phyloP scores from a whole-genome alignment of 1,140 invertebrate genomes.

The Antheraea mylitta region DNA sequence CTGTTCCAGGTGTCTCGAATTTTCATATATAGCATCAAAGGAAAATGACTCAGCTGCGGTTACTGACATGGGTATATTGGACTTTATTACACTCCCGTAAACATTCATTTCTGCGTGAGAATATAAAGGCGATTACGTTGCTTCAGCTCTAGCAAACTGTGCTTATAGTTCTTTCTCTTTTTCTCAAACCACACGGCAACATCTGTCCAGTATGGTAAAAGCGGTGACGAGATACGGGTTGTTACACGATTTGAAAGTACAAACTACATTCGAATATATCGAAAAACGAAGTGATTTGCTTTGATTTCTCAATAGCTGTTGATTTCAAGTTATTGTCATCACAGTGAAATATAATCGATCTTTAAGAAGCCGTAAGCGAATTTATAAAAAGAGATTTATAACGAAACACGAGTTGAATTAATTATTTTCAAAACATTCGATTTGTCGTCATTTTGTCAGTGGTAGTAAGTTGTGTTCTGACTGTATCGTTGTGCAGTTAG shows the following conservation, averaged over 20 bases:
- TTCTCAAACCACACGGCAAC: conserved; percentile 64
- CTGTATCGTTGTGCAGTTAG: conserved; percentile 45
- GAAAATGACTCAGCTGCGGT: conserved; percentile 69
- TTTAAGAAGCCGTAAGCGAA: conserved; percentile 11
- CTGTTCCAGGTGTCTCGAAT: conserved; percentile 57
- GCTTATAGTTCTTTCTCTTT: conserved; percentile 71
- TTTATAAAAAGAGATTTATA: background rate
- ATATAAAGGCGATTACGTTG: conserved; percentile 26
- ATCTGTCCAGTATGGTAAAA: conserved; percentile 63
- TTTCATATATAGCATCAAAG: conserved; percentile 64
- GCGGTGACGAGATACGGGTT: conserved; percentile 47
- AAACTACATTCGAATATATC: conserved; percentile 42
- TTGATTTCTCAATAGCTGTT: conserved; percentile 29
- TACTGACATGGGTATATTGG: conserved; percentile 27
- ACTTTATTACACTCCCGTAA: conserved; percentile 41
- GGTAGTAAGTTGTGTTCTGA: conserved; percentile 26
- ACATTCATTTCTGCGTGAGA: conserved; percentile 30
- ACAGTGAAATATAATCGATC: conserved; percentile 26
- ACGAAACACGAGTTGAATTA: conserved; percentile 23
- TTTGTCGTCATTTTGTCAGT: conserved; percentile 28
- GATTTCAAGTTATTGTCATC: conserved; percentile 24
- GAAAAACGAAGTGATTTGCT: conserved; percentile 39
- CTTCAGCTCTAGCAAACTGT: conserved; percentile 42
- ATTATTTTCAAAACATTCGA: conserved; percentile 65
- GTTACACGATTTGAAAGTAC: conserved; percentile 29